Conservation (phyloP, 2,888 invertebrate species). For the Agonopterix arenella region DNA sequence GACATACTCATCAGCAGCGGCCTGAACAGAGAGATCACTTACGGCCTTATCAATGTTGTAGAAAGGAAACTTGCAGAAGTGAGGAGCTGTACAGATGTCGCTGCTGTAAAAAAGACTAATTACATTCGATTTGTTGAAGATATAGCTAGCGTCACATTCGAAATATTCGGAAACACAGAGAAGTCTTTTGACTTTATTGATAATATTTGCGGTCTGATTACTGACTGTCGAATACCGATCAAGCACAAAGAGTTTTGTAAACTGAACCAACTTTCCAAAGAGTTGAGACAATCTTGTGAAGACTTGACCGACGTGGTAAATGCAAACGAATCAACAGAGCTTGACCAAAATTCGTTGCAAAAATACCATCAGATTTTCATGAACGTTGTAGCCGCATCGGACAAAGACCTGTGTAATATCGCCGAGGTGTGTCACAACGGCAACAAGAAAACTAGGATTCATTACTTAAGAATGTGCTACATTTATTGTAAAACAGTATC, state of each 20-base stretch:
- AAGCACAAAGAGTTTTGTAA: constrained; percentile 70
- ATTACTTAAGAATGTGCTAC: constrained; percentile 73
- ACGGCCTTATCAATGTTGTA: constrained; percentile 67
- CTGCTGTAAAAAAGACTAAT: constrained; percentile 63
- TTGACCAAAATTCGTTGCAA: constrained; percentile 51
- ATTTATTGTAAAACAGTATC: constrained; percentile 77
- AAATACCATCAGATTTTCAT: constrained; percentile 70
- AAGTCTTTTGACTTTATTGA: constrained; percentile 62
- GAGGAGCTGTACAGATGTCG: constrained; percentile 52
- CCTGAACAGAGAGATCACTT: constrained; percentile 67
- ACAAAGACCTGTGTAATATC: constrained; percentile 63
- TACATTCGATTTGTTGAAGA: constrained; percentile 69
- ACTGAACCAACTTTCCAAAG: constrained; percentile 61
- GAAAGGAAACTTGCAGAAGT: constrained; percentile 70
- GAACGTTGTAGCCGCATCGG: constrained; percentile 66
- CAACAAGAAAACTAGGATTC: constrained; percentile 53
- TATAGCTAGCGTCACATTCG: constrained; percentile 66
- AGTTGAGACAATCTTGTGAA: constrained; percentile 65
- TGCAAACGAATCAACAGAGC: constrained; percentile 27
- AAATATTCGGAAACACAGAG: constrained; percentile 66
- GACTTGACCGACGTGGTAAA: constrained; percentile 57
- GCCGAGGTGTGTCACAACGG: constrained; percentile 53
- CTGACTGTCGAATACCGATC: constrained; percentile 64
- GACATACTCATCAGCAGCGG: constrained; percentile 68
- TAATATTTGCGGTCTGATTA: constrained; percentile 59